Evolutionary conservation across 2,888 invertebrate genomes (phyloP).

Genomic region (Allygus modestus): DNA sequence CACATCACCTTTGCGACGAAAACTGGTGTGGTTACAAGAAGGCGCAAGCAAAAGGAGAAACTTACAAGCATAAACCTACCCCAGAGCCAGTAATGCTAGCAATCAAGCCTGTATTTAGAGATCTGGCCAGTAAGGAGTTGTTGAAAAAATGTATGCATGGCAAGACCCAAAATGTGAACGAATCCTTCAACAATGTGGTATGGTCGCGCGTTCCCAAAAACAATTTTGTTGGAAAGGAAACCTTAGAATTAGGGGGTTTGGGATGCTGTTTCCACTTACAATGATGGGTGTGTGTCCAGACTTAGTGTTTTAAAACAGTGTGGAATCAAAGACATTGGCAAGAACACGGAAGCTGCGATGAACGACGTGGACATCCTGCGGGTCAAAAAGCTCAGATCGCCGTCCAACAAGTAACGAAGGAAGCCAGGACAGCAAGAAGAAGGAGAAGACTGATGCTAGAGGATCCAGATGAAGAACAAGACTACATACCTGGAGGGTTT

Average conservation of each 20-base stretch:
- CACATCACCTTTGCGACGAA: conserved; percentile 24
- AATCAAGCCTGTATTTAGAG: conserved; percentile 51
- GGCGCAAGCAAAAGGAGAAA: conserved; percentile 27
- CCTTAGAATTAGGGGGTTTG: conserved; percentile 19
- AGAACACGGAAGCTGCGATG: conserved; percentile 43
- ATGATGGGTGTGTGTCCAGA: conserved; percentile 47
- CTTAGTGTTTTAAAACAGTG: conserved; percentile 37
- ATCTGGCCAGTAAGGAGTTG: conserved; percentile 29
- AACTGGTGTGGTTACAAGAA: conserved; percentile 32
- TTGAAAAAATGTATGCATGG: conserved; percentile 37
- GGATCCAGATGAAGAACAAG: conserved; percentile 42
- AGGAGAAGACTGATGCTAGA: conserved; percentile 49
- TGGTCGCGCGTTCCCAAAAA: conserved; percentile 53
- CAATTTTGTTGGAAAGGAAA: conserved; percentile 40
- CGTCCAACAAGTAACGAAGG: conserved; percentile 45
- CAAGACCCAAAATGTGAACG: conserved; percentile 49
- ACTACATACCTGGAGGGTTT: conserved; percentile 48
- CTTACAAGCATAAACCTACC: conserved; percentile 26
- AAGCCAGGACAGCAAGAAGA: conserved; percentile 51
- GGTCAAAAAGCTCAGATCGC: conserved; percentile 51
- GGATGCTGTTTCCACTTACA: conserved; percentile 50
- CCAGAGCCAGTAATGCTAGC: conserved; percentile 49
- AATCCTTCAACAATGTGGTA: conserved; percentile 48
- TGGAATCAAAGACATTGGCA: conserved; percentile 48
- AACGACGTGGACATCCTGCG: conserved; percentile 39